Conservation (phyloP, 37 sponge, comb jelly and placozoan species). For the Oopsacas minuta region DNA sequence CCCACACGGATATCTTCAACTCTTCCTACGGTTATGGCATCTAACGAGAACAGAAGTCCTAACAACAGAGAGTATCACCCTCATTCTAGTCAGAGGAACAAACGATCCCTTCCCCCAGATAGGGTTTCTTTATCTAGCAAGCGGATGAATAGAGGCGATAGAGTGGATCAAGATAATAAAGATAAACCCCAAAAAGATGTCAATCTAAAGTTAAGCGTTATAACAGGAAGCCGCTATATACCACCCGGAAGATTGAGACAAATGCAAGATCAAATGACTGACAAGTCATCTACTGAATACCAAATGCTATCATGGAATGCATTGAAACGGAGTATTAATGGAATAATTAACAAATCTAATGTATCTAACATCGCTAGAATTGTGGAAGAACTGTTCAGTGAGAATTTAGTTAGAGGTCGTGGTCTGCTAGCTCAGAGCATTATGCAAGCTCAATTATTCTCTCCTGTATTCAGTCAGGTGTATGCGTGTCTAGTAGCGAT, state of each 20-base stretch:
- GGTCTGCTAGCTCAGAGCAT: conserved; percentile 77
- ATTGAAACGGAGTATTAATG: conserved; percentile 92
- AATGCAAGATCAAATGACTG: conserved; percentile 80
- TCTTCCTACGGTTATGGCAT: no score
- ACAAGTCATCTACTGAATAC: conserved; percentile 66
- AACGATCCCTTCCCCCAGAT: no score
- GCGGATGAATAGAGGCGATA: no score
- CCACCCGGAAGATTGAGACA: conserved; percentile 80
- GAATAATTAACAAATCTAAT: conserved; percentile 95
- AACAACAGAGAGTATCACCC: no score
- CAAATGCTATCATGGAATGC: conserved; percentile 93
- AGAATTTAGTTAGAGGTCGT: conserved; percentile 89
- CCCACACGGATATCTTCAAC: no score
- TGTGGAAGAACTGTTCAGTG: conserved; percentile 69
- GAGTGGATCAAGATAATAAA: no score
- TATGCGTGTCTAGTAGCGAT: conserved; percentile 89
- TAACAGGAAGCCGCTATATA: conserved; percentile 84
- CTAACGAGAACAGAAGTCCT: no score
- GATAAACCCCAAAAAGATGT: no score
- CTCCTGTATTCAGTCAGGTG: conserved; percentile 91
- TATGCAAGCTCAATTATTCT: conserved; percentile 79
- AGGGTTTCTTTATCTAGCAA: no score
- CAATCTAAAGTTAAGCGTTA: background rate
- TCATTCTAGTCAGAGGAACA: no score
- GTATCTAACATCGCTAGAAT: conserved; percentile 73